phyloP scores from a whole-genome alignment of 2,797 vertebrate species.

The Hybognathus amarus region DNA sequence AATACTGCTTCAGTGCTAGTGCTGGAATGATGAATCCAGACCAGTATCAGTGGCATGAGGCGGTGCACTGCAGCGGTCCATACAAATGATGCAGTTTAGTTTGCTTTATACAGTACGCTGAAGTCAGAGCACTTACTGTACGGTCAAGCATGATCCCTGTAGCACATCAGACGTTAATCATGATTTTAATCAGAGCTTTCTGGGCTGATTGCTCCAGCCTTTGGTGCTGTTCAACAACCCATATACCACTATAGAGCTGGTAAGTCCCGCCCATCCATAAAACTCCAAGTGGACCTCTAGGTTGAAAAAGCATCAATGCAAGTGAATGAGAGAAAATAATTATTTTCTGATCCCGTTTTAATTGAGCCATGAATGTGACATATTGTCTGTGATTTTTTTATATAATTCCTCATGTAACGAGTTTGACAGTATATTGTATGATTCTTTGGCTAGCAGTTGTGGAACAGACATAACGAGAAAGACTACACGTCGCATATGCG shows the following conservation, averaged over 20 bases:
- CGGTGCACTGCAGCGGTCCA: background rate
- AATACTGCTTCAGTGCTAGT: background rate
- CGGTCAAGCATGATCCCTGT: constrained; percentile 44
- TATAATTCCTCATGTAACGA: too few species aligned
- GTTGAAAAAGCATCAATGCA: too few species aligned
- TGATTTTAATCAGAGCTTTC: constrained; percentile 61
- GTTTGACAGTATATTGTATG: too few species aligned
- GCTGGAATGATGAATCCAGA: background rate
- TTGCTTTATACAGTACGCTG: background rate
- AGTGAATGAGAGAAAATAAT: too few species aligned
- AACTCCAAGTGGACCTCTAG: too few species aligned
- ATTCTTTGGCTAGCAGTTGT: too few species aligned
- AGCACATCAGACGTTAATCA: constrained; percentile 60
- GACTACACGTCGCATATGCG: too few species aligned
- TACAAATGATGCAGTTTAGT: background rate
- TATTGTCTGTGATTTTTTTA: too few species aligned
- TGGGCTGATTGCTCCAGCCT: constrained; percentile 61
- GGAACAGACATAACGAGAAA: too few species aligned
- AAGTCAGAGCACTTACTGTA: constrained; percentile 12
- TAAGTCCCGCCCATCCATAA: too few species aligned
- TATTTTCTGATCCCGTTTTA: too few species aligned
- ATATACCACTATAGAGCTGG: background rate
- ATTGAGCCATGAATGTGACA: too few species aligned
- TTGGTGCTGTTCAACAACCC: background rate
- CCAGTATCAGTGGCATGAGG: background rate